phyloP scores from a whole-genome alignment of 2,888 invertebrate species.

The Alloscopus bannaensis region DNA sequence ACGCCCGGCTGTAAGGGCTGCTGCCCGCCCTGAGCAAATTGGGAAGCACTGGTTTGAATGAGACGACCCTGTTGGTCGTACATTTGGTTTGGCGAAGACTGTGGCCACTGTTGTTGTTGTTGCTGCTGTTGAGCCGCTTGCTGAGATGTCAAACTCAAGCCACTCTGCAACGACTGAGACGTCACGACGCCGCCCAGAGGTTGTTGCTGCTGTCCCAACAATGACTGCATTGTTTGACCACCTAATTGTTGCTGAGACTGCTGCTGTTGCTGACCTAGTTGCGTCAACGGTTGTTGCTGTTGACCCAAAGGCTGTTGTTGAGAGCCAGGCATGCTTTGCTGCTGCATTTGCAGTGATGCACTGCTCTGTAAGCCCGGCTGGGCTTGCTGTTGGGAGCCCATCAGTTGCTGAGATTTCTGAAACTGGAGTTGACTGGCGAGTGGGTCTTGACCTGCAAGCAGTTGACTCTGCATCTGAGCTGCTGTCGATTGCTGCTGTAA shows the following conservation, averaged over 20 bases:
- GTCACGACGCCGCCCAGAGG: slow-evolving; percentile 18
- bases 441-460: slow-evolving; percentile 46
- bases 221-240: slow-evolving; percentile 42
- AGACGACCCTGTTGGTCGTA: slow-evolving; percentile 61
- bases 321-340: slow-evolving; percentile 9
- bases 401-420: slow-evolving; percentile 46
- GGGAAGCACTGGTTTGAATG: slow-evolving; percentile 62
- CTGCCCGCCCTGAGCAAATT: slow-evolving; percentile 51
- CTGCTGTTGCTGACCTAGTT: slow-evolving; percentile 48
- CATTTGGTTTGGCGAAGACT: slow-evolving; percentile 60
- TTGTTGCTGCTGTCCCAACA: slow-evolving; percentile 47
- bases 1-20: slow-evolving; percentile 20
- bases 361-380: slow-evolving; percentile 28
- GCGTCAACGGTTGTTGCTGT: neutral
- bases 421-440: slow-evolving; percentile 48
- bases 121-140: slow-evolving; percentile 47
- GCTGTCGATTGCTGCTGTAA: slow-evolving; percentile 40
- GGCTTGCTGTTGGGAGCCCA: slow-evolving; percentile 39
- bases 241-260: slow-evolving; percentile 29
- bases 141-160: slow-evolving; percentile 37
- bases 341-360: slow-evolving; percentile 57
- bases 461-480: slow-evolving; percentile 46
- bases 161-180: slow-evolving; percentile 45
- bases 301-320: neutral
- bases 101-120: slow-evolving; percentile 50